Conservation (phyloP, 2,113 vertebrate species). For the Strigops habroptila region DNA sequence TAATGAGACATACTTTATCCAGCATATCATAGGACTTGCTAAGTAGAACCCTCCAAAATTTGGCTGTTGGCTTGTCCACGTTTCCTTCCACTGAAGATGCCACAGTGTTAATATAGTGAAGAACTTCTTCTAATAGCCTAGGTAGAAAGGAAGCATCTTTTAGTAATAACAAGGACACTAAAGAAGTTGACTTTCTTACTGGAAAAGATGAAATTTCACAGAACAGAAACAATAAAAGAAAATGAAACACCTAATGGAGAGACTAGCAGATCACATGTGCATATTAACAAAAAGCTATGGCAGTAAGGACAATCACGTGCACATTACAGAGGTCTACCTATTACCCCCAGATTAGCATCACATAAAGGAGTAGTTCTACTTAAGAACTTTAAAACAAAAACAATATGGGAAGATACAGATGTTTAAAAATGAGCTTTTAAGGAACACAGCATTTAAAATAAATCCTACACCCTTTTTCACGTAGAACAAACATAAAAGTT, state of each 20-base stretch:
- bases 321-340: background rate
- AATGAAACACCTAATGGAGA: background rate
- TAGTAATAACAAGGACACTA: background rate
- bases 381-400: background rate
- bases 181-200: background rate
- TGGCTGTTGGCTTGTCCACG: constrained; percentile 82
- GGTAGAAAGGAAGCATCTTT: background rate
- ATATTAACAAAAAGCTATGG: background rate
- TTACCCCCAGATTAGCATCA: background rate
- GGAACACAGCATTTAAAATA: background rate
- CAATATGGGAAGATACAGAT: background rate
- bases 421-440: background rate
- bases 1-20: constrained; percentile 82
- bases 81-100: constrained; percentile 87
- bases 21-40: constrained; percentile 89
- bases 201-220: background rate
- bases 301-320: background rate
- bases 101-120: constrained; percentile 84
- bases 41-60: constrained; percentile 95
- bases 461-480: background rate
- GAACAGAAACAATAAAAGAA: background rate
- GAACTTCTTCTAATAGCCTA: constrained; percentile 88
- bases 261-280: background rate
- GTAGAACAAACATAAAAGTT: background rate
- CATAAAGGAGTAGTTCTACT: background rate